A percentile compares a stretch with the other conserved stretches of the same genome.
Conservation (phyloP, 2,113 vertebrate genomes). For the Psittacula cyanocephala region DNA sequence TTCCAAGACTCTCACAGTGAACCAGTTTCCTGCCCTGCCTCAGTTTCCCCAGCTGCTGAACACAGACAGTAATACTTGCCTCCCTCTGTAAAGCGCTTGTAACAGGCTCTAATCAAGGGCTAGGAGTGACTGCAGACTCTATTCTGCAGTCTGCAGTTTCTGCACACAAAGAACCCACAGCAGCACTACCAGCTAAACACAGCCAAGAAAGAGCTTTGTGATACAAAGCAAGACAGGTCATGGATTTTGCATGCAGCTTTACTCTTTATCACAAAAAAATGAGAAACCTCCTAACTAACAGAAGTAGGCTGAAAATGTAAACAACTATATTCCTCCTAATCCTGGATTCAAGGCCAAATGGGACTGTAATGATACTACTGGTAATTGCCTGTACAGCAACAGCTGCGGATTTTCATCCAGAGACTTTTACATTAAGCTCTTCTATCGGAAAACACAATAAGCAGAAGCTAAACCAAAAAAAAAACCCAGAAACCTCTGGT, state of each 20-base stretch:
- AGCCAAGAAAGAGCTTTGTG: not conserved
- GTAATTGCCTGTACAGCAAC: not conserved
- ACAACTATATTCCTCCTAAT: not conserved
- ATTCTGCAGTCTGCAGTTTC: not conserved
- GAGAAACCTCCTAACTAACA: not conserved
- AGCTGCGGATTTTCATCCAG: not conserved
- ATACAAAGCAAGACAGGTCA: not conserved
- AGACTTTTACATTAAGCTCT: not conserved
- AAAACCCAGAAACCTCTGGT: not conserved
- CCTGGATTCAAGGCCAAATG: not conserved
- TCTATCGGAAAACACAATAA: not conserved
- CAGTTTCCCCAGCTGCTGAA: not conserved
- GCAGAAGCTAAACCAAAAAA: not conserved
- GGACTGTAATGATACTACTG: not conserved
- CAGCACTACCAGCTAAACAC: not conserved
- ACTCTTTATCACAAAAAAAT: not conserved
- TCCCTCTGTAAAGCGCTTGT: not conserved
- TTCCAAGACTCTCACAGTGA: not conserved
- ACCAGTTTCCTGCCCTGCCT: accelerated
- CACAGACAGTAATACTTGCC: not conserved
- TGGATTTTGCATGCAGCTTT: not conserved
- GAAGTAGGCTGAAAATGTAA: not conserved
- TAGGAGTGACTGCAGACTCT: not conserved
- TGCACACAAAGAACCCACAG: not conserved
- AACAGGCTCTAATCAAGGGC: not conserved